These are phyloP conservation scores for Microctenopoma lineatum DNA, from an alignment of 2,797 vertebrate genomes.

Conservation along the genomic window DNA sequence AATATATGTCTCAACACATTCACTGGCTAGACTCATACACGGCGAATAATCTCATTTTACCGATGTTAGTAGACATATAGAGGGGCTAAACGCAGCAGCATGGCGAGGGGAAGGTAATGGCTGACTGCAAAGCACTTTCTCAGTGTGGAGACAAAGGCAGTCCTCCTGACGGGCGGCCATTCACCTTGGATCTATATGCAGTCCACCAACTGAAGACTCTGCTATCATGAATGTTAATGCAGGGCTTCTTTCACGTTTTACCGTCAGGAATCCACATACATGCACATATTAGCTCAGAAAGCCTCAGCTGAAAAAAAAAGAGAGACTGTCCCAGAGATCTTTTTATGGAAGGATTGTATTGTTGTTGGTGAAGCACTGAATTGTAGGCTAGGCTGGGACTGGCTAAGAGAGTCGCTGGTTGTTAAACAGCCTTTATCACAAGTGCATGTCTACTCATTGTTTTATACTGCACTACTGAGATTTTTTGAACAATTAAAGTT, in stretches of 20 bases:
- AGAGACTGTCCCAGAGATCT: conserved; percentile 26
- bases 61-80: conserved; percentile 26
- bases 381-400: conserved; percentile 46
- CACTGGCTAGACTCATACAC: background rate
- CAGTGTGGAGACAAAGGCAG: conserved; percentile 84
- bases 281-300: conserved; percentile 35
- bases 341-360: conserved; percentile 60
- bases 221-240: conserved; percentile 27
- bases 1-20: conserved; percentile 14
- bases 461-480: background rate
- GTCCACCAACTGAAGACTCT: conserved; percentile 25
- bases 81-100: conserved; percentile 59
- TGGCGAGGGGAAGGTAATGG: conserved; percentile 81
- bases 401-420: conserved; percentile 54
- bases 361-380: conserved; percentile 61
- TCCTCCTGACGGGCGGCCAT: conserved; percentile 76
- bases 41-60: conserved; percentile 16
- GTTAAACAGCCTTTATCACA: conserved; percentile 32
- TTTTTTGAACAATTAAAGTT: conserved; percentile 31
- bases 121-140: conserved; percentile 79
- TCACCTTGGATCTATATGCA: conserved; percentile 68
- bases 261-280: conserved; percentile 21
- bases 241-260: conserved; percentile 20
- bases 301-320: conserved; percentile 2
- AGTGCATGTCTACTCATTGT: conserved; percentile 8